Conservation (phyloP, 1,140 invertebrate species). For the Eurytemora carolleeae region DNA sequence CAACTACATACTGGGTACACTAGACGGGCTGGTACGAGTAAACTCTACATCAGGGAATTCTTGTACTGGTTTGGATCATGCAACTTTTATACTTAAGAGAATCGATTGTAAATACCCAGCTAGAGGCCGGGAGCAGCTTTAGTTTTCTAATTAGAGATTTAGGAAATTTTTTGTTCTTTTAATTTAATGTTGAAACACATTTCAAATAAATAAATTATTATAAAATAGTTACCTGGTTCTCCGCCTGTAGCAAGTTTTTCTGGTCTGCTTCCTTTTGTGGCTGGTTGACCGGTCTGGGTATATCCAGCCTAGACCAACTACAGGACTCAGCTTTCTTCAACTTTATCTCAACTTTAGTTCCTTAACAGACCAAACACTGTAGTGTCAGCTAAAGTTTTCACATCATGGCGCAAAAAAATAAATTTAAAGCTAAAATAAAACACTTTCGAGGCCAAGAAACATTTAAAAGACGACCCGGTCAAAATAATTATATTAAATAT, state of each 20-base stretch:
- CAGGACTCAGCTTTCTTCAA: conserved; percentile 64
- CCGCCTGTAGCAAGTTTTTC: no score
- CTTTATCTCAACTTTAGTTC: conserved; percentile 88
- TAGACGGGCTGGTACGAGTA: neutral
- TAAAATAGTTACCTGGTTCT: no score
- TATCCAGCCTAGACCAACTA: conserved; percentile 54
- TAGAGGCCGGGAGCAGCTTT: no score
- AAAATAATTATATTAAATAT: no score
- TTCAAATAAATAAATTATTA: neutral
- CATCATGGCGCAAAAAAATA: conserved; percentile 25
- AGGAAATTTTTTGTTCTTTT: neutral
- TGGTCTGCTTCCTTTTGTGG: neutral
- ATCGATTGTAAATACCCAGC: no score
- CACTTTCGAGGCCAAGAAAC: neutral
- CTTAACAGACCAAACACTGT: conserved; percentile 40
- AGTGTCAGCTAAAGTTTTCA: conserved; percentile 39
- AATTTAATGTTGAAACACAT: neutral
- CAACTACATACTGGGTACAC: neutral
- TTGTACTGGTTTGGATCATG: neutral
- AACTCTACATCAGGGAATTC: neutral
- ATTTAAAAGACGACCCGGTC: no score
- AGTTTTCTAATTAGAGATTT: neutral
- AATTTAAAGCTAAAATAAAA: neutral
- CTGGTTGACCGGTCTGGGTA: conserved; percentile 21
- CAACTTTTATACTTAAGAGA: no score